Evolutionary conservation across 2,888 invertebrate genomes (phyloP), one percentile per base, ranked within the genome.

Genomic region (Pyrrhosoma nymphula): DNA sequence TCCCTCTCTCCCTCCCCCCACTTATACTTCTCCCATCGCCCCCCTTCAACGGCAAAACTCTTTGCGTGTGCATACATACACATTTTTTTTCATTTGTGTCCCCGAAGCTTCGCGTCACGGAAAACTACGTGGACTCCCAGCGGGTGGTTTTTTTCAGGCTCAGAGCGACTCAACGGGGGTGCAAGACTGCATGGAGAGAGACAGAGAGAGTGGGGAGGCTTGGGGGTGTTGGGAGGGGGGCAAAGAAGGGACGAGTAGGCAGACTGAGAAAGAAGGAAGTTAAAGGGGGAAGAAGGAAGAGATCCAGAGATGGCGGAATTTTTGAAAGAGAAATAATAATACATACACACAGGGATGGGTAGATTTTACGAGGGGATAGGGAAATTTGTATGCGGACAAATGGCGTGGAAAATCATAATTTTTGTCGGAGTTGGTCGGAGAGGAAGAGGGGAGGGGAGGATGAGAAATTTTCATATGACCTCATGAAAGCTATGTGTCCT

Each of bases 31-130:
- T 60, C 60, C 18, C 82, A 16, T 35, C 75, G n/a, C 16, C 30
- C 35, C 30, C 35, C 82, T 82, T 82, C 82, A 82, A 30, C 30
- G 12, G 82, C 30, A 30, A 20, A 23, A 35, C 82, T 82, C 69
- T 69, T 93, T 75, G 93, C 93, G 93, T 93, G 93, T 47, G 47
- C 69, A 75, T 69, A 93, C 47, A 93, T 69, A 93, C 47, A 47
- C 47, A 47, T 93, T 60, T 56, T 60, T 90, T 91, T 39, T 69
- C 75, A 75, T 93, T 69, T 93, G 63, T 93, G 93, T 89, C 93
- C 91, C 93, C 93, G 91, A 69, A 93, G 93, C 69, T 35, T 47
- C 69, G 63, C 93, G 93, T 93, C 93, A 93, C 93, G 93, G 69
- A 93, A 60, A 93, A 63, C 60, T 63, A 39, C 63, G 63, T 35